Conservation (phyloP, 2,113 vertebrate species). For the Gulo gulo region DNA sequence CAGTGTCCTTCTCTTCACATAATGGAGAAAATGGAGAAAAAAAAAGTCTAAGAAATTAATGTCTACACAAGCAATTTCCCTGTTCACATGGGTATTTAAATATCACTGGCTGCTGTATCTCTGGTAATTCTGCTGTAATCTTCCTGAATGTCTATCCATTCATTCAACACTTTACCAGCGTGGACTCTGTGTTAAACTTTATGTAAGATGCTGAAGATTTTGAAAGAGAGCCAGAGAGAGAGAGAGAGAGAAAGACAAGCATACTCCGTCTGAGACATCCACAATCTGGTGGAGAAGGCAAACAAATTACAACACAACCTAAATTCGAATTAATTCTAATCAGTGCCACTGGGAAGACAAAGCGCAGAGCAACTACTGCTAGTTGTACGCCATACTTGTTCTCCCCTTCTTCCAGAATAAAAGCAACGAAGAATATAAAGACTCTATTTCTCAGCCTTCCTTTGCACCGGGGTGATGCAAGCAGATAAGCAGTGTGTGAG, state of each 20-base stretch:
- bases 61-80: neutral
- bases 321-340: neutral
- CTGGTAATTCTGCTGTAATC: constrained; percentile 25
- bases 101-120: neutral
- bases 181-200: neutral
- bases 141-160: neutral
- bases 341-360: neutral
- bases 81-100: neutral
- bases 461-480: neutral
- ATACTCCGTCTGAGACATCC: neutral
- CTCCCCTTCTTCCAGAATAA: neutral
- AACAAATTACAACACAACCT: neutral
- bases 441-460: neutral
- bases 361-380: neutral
- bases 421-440: neutral
- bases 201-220: neutral
- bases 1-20: neutral
- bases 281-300: neutral
- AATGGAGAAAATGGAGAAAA: neutral
- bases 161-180: neutral
- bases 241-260: neutral
- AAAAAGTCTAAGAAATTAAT: neutral
- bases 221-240: neutral
- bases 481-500: neutral
- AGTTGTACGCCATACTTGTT: neutral